Percentiles rank a stretch among this genome's conserved stretches.
These are phyloP conservation scores for Melanophora roralis DNA, from an alignment of 2,888 invertebrate genomes.

Conservation along the genomic window DNA sequence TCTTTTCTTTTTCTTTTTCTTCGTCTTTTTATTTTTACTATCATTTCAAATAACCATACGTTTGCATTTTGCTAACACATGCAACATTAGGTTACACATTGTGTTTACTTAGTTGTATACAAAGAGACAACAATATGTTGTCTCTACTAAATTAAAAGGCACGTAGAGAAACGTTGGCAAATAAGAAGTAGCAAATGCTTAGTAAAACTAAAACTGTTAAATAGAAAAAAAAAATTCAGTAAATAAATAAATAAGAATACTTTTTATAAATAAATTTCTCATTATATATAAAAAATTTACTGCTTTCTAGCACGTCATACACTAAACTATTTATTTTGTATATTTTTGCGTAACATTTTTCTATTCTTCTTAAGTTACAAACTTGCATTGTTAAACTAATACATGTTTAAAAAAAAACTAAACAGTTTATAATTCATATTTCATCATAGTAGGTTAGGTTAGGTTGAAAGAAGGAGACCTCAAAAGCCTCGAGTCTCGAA, in stretches of 20 bases:
- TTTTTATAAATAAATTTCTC: conserved; percentile 4
- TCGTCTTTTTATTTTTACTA: neutral
- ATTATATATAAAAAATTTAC: conserved; percentile 6
- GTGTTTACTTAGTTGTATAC: neutral
- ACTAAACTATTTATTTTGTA: neutral
- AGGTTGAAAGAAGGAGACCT: too few species aligned
- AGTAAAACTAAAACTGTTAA: neutral
- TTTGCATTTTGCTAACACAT: conserved; percentile 11
- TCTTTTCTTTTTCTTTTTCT: neutral
- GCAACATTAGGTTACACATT: conserved; percentile 10
- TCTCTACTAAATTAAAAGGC: conserved; percentile 12
- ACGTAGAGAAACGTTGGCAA: conserved; percentile 1
- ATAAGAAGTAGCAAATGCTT: neutral
- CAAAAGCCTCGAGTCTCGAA: too few species aligned
- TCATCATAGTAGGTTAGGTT: too few species aligned
- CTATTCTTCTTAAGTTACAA: too few species aligned
- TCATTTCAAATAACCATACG: conserved; percentile 13
- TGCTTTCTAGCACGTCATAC: conserved; percentile 11
- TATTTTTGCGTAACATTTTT: too few species aligned
- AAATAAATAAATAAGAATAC: conserved; percentile 31
- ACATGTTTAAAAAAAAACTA: too few species aligned
- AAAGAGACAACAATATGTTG: conserved; percentile 6
- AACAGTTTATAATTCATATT: too few species aligned
- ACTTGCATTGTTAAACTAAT: too few species aligned
- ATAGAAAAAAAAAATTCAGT: conserved; percentile 11